Evolutionary conservation across 2,113 vertebrate species (phyloP), one percentile per base, ranked within the genome.

Genomic region (Acanthisitta chloris): DNA sequence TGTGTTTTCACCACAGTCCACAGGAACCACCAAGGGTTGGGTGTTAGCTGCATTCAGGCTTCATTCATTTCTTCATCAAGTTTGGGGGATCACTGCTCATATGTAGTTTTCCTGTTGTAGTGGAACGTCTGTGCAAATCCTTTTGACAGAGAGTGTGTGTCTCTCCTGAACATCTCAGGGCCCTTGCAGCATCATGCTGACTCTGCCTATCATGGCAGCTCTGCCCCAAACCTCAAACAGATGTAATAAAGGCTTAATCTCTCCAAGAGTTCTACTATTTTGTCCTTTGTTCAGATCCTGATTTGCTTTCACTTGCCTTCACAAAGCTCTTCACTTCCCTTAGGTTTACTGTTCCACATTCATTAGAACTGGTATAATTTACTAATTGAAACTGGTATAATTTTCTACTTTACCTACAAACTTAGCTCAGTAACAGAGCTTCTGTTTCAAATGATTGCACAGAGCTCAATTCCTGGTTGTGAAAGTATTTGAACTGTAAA

Each of bases 271-370:
- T 14, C 54, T 51, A 19, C 33, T 46, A 24, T 34, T 36, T 54
- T 74, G 65, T 84, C 36, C 49, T 88, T 87, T 88, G 67, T 88
- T 91, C 26, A 17, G n/a, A 61, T 73, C 42, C 49, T 70, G 36
- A 54, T 90, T 67, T 93, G 49, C 40, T 66, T 91, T 79, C 57
- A 31, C 29, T 73, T 65, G 62, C 38, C 26, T 87, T 85, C 43
- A 82, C 66, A 88, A 88, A 88, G 71, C 61, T 79, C n/a, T 82
- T 86, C n/a, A n/a, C 33, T 92, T 92, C 93, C 65, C 52, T 84
- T 46, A 59, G 31, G 48, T 79, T 81, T 81, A 40, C 55, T 67
- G 14, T 64, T 96, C 85, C 14, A 10, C 13, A 43, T 46, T 94
- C 45, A 66, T 59, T 94, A 89, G 59, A 91, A 79, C 29, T 24